These are phyloP conservation scores for Parasteatoda tepidariorum DNA, from an alignment of 1,140 invertebrate genomes.

Conservation along the genomic window DNA sequence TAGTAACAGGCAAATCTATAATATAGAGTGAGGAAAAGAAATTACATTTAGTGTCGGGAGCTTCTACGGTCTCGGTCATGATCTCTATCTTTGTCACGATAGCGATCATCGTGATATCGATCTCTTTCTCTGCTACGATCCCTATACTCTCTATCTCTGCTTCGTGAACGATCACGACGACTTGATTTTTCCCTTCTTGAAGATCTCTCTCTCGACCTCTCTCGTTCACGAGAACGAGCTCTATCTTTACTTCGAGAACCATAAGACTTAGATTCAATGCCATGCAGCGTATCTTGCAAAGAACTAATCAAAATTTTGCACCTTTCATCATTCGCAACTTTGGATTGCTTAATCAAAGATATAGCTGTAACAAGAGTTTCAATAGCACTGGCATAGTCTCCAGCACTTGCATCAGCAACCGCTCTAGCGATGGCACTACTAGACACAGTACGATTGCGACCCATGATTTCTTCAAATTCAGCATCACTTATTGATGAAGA, in stretches of 20 bases:
- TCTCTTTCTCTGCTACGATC: slow-evolving; percentile 80
- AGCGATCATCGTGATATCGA: slow-evolving; percentile 70
- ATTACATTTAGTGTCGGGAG: slow-evolving; percentile 61
- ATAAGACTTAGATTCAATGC: slow-evolving; percentile 96
- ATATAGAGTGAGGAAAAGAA: too few relatives aligned
- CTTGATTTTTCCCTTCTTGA: slow-evolving; percentile 65
- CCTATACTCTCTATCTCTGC: slow-evolving; percentile 68
- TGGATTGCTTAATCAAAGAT: slow-evolving; percentile 98
- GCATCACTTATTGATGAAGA: slow-evolving; percentile 67
- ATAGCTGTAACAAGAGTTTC: slow-evolving; percentile 99
- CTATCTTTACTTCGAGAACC: slow-evolving; percentile 72
- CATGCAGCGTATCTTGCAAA: slow-evolving; percentile 93
- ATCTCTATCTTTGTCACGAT: slow-evolving; percentile 67
- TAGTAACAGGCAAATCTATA: too few relatives aligned
- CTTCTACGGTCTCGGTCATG: slow-evolving; percentile 62
- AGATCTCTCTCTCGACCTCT: slow-evolving; percentile 63
- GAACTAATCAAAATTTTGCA: slow-evolving; percentile 98
- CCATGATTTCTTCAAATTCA: slow-evolving; percentile 99
- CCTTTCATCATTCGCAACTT: slow-evolving; percentile 95
- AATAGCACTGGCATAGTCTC: slow-evolving; percentile 97
- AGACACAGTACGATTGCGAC: slow-evolving; percentile 95
- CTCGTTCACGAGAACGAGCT: slow-evolving; percentile 71
- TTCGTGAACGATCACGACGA: slow-evolving; percentile 69
- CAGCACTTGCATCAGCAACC: slow-evolving; percentile 92
- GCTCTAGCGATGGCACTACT: slow-evolving; percentile 96